Evolutionary conservation across 2,888 invertebrate genomes (phyloP).

Genomic region (Saturnia japonica): DNA sequence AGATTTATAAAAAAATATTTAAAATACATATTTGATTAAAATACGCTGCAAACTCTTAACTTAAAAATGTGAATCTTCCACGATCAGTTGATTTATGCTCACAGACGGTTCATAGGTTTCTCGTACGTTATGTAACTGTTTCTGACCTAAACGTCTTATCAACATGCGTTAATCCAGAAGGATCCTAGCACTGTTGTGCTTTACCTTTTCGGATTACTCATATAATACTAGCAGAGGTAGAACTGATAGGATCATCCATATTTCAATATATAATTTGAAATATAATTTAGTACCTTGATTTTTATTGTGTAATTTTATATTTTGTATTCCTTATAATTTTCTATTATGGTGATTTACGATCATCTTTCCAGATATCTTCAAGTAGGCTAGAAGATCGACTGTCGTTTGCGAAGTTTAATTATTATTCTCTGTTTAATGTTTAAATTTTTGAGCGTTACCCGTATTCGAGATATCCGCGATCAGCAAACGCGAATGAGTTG

Average conservation of each 20-base stretch:
- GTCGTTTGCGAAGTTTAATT: not conserved
- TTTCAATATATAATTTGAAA: not conserved
- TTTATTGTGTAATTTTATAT: not conserved
- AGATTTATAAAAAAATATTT: not conserved
- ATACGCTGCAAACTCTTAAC: slow-evolving; percentile 37
- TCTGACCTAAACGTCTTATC: slow-evolving; percentile 70
- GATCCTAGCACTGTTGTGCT: slow-evolving; percentile 39
- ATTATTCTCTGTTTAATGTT: not conserved
- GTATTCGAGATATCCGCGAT: no score
- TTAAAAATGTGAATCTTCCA: slow-evolving; percentile 45
- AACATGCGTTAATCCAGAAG: slow-evolving; percentile 60
- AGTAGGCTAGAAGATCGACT: no score
- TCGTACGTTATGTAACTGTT: slow-evolving; percentile 64
- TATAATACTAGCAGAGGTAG: slow-evolving; percentile 29
- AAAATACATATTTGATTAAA: not conserved
- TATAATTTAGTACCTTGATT: not conserved
- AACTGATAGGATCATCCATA: slow-evolving; percentile 10
- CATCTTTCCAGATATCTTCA: no score
- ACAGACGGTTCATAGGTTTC: slow-evolving; percentile 64
- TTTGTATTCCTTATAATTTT: no score
- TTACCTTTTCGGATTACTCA: slow-evolving; percentile 36
- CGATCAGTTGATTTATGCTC: slow-evolving; percentile 71
- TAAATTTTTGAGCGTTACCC: not conserved
- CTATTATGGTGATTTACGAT: no score
- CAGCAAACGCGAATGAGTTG: no score